Evolutionary conservation across 2,113 vertebrate species (phyloP), one percentile per base, ranked within the genome.

Genomic region (Benthochromis sp.): DNA sequence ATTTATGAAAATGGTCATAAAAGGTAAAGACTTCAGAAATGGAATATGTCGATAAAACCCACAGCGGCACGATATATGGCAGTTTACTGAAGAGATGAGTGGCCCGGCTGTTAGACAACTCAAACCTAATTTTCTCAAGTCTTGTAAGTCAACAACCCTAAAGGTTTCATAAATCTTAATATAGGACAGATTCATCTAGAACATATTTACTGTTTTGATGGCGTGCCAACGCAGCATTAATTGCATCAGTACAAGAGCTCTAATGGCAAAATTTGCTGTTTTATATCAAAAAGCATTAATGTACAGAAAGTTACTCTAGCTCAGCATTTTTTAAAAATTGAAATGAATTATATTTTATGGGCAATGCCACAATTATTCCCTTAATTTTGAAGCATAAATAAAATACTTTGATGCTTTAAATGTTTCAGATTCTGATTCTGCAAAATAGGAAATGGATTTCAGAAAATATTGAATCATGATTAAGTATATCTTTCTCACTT

Each of bases 31-130:
- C 93, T 93, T 92, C 86, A 83, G 95, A 96, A 96, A 96, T 96
- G 95, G 95, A 95, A 96, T 95, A 94, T 94, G 96, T 95, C 95
- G 89, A 96, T 97, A 96, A 96, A 96, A 94, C 91, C 92, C 83
- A 80, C 86, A 38, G 86, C 90, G 78, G 88, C 84, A 90, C 92
- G 92, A 96, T 96, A 93, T 95, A 96, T 88, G 86, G 94, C 90
- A 93, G 94, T 95, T 95, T 94, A 95, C 95, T 92, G 93, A 95
- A 92, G 92, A 95, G 94, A 95, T 92, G 93, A 96, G 94, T 93
- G 93, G 90, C 89, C 91, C 85, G 89, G 89, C 94, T 95, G 93
- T 95, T 95, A 93, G 92, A 96, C 95, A 95, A 94, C 94, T 89
- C 89, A 93, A 95, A 96, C 93, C 95, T 92, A 89, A 96, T 95